phyloP scores from a whole-genome alignment of 2,113 vertebrate genomes.

The Collichthys lucidus region DNA sequence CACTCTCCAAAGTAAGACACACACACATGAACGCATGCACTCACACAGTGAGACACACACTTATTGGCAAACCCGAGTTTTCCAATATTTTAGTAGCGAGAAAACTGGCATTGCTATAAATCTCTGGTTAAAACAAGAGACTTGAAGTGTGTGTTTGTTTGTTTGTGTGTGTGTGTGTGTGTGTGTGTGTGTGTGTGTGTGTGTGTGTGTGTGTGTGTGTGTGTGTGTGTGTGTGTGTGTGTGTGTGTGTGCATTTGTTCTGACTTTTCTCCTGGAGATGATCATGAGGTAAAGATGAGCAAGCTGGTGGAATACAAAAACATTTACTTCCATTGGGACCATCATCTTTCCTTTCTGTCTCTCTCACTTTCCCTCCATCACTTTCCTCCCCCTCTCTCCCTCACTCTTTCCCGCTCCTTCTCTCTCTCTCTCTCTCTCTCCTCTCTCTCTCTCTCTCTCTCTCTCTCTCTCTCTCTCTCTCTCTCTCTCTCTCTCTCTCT shows the following conservation, averaged over 20 bases:
- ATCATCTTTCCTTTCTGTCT: slow-evolving; percentile 30
- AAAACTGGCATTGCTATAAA: slow-evolving; percentile 63
- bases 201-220: slow-evolving; percentile 17
- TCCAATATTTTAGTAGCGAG: slow-evolving; percentile 65
- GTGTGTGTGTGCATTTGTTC: neutral
- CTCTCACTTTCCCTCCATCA: neutral
- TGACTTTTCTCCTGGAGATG: slow-evolving; percentile 15
- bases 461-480: neutral
- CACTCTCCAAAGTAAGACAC: slow-evolving; percentile 54
- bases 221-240: slow-evolving; percentile 31
- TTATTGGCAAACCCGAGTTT: slow-evolving; percentile 62
- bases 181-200: slow-evolving; percentile 28
- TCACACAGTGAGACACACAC: slow-evolving; percentile 16
- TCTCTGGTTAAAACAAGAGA: slow-evolving; percentile 43
- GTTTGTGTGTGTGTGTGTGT: slow-evolving; percentile 16
- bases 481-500: neutral
- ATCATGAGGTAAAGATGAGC: slow-evolving; percentile 37
- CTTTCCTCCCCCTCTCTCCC: neutral
- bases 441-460: neutral
- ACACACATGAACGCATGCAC: slow-evolving; percentile 5
- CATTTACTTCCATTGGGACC: slow-evolving; percentile 53
- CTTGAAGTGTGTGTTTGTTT: slow-evolving; percentile 24
- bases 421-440: neutral
- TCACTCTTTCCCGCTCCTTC: neutral
- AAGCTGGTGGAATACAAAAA: slow-evolving; percentile 62